Evolutionary conservation across 2,113 vertebrate species (phyloP).

Genomic region (Rafetus swinhoei): DNA sequence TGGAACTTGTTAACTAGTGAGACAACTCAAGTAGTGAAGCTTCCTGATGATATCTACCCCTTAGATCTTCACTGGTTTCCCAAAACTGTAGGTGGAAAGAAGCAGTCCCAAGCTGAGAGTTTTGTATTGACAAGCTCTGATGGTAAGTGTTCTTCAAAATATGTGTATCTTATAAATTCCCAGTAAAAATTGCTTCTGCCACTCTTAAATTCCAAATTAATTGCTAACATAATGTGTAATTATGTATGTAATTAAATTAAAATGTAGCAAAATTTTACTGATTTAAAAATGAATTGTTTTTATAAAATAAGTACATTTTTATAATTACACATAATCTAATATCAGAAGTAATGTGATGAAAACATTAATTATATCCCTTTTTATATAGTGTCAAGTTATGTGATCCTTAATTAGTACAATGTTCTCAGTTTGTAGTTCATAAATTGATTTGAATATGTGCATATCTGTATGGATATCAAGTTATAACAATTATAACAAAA

Average conservation of each 20-base stretch:
- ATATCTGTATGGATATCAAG: not conserved
- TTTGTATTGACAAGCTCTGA: constrained; percentile 96
- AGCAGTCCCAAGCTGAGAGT: constrained; percentile 88
- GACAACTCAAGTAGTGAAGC: constrained; percentile 84
- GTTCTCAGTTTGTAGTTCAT: not conserved
- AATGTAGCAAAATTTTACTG: not conserved
- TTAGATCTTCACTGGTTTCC: constrained; percentile 95
- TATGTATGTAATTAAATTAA: not conserved
- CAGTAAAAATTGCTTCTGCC: fast-evolving
- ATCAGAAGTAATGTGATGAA: too few species aligned
- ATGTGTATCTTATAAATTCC: fast-evolving
- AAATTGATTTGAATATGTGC: not conserved
- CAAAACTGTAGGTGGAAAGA: constrained; percentile 87
- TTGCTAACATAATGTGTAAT: not conserved
- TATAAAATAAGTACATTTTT: not conserved
- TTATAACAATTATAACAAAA: not conserved
- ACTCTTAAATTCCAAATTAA: not conserved
- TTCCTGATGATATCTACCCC: constrained; percentile 91
- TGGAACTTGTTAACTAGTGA: constrained; percentile 93
- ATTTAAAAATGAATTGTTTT: not conserved
- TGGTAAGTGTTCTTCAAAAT: constrained; percentile 78
- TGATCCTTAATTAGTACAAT: not conserved
- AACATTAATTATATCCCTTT: fast-evolving
- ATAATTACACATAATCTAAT: too few species aligned
- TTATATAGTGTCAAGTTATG: not conserved